A percentile compares a stretch with the other conserved stretches of the same genome.
These are phyloP conservation scores for Halocaridina rubra DNA, from an alignment of 2,888 invertebrate genomes.

Conservation along the genomic window DNA sequence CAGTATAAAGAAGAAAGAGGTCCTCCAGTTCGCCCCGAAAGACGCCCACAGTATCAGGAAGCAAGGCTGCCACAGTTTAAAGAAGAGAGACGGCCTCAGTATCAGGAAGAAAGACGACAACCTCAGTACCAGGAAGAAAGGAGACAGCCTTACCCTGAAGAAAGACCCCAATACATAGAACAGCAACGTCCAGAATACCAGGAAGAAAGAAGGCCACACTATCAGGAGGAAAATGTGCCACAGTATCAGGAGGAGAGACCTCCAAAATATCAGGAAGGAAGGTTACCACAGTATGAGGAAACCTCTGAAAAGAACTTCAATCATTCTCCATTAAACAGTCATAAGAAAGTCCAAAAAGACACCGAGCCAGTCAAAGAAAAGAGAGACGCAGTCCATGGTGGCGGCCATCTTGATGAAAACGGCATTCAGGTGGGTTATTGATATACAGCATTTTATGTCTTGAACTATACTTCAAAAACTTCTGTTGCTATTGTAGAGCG, in stretches of 20 bases:
- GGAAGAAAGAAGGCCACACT: not conserved
- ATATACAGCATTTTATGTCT: too few species aligned
- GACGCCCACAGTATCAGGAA: constrained; percentile 11
- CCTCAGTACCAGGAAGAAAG: constrained; percentile 3
- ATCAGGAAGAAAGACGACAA: not conserved
- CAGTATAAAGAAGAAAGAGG: not conserved
- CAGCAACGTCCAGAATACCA: not conserved
- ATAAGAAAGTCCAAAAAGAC: not conserved
- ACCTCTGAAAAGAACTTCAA: not conserved
- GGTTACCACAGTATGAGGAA: not conserved
- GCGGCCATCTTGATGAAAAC: constrained; percentile 13
- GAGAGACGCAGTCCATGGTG: constrained; percentile 3
- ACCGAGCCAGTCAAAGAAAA: constrained; percentile 25
- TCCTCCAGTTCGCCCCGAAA: not conserved
- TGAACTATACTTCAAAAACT: too few species aligned
- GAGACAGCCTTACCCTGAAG: not conserved
- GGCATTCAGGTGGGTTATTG: constrained; percentile 35
- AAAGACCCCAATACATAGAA: not conserved
- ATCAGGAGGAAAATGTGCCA: not conserved
- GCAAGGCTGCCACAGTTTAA: not conserved
- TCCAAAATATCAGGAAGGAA: not conserved
- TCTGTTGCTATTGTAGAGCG: too few species aligned
- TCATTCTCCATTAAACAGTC: not conserved
- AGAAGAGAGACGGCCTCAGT: not conserved
- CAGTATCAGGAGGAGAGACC: not conserved